Evolutionary conservation across 2,888 invertebrate genomes (phyloP).

Genomic region (Belgica antarctica): DNA sequence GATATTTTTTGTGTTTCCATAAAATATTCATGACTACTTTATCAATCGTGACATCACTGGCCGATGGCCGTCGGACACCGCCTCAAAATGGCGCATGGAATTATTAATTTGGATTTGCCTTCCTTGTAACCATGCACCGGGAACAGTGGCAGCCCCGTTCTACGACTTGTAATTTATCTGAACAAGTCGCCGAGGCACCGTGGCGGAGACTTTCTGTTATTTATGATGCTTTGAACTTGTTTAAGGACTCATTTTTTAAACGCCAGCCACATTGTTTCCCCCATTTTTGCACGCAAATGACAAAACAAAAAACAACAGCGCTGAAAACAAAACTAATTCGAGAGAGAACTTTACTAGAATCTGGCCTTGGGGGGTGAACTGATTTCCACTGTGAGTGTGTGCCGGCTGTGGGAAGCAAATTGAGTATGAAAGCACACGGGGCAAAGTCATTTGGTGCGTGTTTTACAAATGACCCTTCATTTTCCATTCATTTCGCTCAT

Average conservation of each 20-base stretch:
- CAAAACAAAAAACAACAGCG: background rate
- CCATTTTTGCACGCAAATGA: constrained; percentile 17
- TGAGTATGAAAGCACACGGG: background rate
- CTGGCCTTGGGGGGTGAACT: constrained; percentile 31
- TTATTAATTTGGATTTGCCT: background rate
- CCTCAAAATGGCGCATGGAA: constrained; percentile 8
- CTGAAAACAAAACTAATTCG: constrained; percentile 4
- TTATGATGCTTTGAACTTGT: constrained; percentile 5
- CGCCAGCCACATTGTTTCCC: background rate
- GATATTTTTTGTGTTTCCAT: too few species aligned
- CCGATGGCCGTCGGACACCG: background rate
- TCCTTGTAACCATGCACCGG: too few species aligned
- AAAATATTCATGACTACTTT: constrained; percentile 9
- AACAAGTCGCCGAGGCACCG: too few species aligned
- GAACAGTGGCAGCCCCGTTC: too few species aligned
- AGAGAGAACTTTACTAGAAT: constrained; percentile 23
- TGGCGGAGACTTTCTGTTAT: background rate
- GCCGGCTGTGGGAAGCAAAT: background rate
- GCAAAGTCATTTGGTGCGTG: constrained; percentile 32
- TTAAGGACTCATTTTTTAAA: constrained; percentile 22
- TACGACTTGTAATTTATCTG: too few species aligned
- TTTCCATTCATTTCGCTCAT: background rate
- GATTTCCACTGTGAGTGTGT: background rate
- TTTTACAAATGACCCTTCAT: constrained; percentile 27
- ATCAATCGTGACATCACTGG: background rate